Base-by-base conservation (phyloP, 30 jellyfish, hydroid and myxozoan genomes). In the Aurelia aurita region DNA sequence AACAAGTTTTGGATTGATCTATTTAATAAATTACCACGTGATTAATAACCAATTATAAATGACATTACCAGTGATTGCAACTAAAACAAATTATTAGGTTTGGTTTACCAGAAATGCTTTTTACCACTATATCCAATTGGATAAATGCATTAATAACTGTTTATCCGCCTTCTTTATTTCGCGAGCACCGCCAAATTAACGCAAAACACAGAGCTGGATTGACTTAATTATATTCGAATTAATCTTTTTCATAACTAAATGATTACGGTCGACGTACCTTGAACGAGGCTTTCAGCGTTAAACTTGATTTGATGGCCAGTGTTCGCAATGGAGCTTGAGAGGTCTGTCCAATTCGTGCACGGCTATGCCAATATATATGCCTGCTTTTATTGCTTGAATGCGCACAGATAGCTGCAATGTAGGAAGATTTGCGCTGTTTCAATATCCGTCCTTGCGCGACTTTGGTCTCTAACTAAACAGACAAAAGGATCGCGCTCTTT, bases 151-250 rank as follows among this genome's bases (percentile, higher is more conserved):
- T 23, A 22, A 71, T 43, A n/a, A 43, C 61, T 28, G 88, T 77
- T 59, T 77, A 77, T 77, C 88, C 88, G 78, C 47, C 61, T 27
- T 60, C 88, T 58, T 59, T 60, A 77, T 58, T 25, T 18, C 20
- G 27, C 26, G 25, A 77, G 71, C 76, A 67, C 88, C 88, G 79
- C 88, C 39, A 77, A 77, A 77, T 77, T 77, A 77, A 29, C 79
- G 53, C 29, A 45, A 47, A 77, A 77, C 79, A 77, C 88, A 58
- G 26, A 72, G 62, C 62, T 39, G 68, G 88, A 13, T 77, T 66
- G 69, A 43, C 27, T 32, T 60, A 77, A 77, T 77, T 77, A 77
- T 72, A 31, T 60, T 58, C 43, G 53, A 77, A 77, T 77, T 77
- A 60, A 77, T 67, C 69, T 77, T 61, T 77, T 61, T 43, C 78